Base-by-base conservation (phyloP, 30 jellyfish, hydroid and myxozoan species). In the Euphysa ruthae region DNA sequence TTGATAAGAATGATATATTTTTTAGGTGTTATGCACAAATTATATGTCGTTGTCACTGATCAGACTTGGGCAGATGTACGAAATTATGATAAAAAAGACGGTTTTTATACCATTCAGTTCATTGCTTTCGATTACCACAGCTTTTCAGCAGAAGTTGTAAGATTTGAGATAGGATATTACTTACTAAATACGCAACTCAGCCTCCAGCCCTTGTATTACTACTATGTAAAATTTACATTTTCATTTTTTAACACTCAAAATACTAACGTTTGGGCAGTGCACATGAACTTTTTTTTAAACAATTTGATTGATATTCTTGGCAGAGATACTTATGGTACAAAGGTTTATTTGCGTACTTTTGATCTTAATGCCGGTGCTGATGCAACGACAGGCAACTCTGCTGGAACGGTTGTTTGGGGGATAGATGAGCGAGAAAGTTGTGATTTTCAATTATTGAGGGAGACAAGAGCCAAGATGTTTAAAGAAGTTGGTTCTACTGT, bases 401-500 rank as follows among this genome's bases (percentile, higher is more conserved):
- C 57, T 63, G 77, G 77, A 18, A 14, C 29, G 18, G 15, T 42
- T 7, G 58, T 18, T 24, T 68, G 80, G 80, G 80, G 75, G n/a
- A 30, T 68, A 15, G 32, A 49, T 14, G 54, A 43, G 16, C 20
- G 50, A 22, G 55, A 15, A 24, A 23, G 18, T 1, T 88, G 97
- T 77, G 73, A 81, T 63, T 42, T 38, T 4, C 31, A 65, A 28
- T 8, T 77, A 16, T 34, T 88, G 18, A 35, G 54, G n/a, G 20
- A 21, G 14, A 43, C 75, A 31, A 78, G 81, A 55, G 28, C 57
- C 27, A 75, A 10, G 15, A 49, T 88, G 61, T 81, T 88, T 44
- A 24, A 32, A 3, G 26, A 88, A 6, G 78, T 65, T 2, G 21
- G 42, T 24, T 54, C 65, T 3, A 71, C 27, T 35, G 35, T 13